phyloP scores from a whole-genome alignment of 2,113 vertebrate species.

The Scomber colias region DNA sequence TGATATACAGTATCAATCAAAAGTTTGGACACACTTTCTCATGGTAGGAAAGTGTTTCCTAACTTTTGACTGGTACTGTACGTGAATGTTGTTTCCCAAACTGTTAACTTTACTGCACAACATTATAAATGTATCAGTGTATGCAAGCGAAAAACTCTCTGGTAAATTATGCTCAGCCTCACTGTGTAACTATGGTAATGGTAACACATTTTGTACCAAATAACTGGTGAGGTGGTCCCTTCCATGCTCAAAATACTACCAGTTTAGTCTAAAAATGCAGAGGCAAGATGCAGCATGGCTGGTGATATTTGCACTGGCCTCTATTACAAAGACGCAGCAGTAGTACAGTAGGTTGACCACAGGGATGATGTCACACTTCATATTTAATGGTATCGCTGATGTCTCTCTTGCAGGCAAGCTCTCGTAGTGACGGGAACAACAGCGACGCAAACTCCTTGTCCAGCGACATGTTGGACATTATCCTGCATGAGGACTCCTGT shows the following conservation, averaged over 20 bases:
- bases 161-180: neutral
- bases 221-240: neutral
- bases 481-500: constrained; percentile 89
- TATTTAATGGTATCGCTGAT: constrained; percentile 13
- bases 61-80: no score
- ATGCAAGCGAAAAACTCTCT: no score
- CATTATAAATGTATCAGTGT: no score
- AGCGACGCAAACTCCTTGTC: constrained; percentile 90
- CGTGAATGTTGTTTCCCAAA: neutral
- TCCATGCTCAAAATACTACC: neutral
- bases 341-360: neutral
- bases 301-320: neutral
- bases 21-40: no score
- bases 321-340: neutral
- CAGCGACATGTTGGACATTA: constrained; percentile 90
- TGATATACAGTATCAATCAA: no score
- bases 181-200: neutral
- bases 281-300: neutral
- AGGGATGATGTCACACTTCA: neutral
- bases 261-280: constrained; percentile 14
- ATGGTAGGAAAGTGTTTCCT: no score
- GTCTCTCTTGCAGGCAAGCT: constrained; percentile 70
- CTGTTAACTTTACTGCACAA: neutral
- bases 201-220: no score
- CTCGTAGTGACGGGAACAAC: constrained; percentile 75